phyloP scores from a whole-genome alignment of 2,797 vertebrate genomes.

The Naso thynnoides region DNA sequence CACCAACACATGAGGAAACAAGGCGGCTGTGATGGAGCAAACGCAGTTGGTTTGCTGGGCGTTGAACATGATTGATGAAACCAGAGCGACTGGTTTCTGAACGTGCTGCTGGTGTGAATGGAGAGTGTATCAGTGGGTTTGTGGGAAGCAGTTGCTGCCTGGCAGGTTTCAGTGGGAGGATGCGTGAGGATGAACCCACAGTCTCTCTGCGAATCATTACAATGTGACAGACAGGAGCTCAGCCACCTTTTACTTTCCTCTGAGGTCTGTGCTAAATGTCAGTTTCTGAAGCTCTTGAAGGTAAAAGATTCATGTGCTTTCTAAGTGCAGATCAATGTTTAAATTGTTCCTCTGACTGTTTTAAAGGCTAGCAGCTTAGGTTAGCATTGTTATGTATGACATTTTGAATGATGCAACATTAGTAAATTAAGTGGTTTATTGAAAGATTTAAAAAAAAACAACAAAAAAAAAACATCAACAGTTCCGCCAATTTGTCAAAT shows the following conservation, averaged over 20 bases:
- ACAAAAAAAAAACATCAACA: too few relatives aligned
- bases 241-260: not conserved
- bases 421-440: too few relatives aligned
- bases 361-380: not conserved
- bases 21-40: not conserved
- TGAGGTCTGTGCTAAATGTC: not conserved
- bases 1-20: not conserved
- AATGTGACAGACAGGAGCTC: not conserved
- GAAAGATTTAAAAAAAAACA: too few relatives aligned
- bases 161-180: constrained; percentile 62
- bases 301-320: not conserved
- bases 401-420: too few relatives aligned
- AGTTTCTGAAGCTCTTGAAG: not conserved
- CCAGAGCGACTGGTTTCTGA: constrained; percentile 38
- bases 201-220: constrained; percentile 43
- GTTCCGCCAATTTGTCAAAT: too few relatives aligned
- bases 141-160: constrained; percentile 35
- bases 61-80: constrained; percentile 25
- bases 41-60: not conserved
- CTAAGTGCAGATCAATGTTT: not conserved
- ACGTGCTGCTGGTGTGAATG: not conserved
- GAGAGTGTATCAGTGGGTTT: constrained; percentile 11
- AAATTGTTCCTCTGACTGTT: not conserved
- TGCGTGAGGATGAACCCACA: constrained; percentile 15
- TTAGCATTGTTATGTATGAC: not conserved